Base-by-base conservation (phyloP, 1,140 invertebrate genomes). In the Diploscapter pachys region DNA sequence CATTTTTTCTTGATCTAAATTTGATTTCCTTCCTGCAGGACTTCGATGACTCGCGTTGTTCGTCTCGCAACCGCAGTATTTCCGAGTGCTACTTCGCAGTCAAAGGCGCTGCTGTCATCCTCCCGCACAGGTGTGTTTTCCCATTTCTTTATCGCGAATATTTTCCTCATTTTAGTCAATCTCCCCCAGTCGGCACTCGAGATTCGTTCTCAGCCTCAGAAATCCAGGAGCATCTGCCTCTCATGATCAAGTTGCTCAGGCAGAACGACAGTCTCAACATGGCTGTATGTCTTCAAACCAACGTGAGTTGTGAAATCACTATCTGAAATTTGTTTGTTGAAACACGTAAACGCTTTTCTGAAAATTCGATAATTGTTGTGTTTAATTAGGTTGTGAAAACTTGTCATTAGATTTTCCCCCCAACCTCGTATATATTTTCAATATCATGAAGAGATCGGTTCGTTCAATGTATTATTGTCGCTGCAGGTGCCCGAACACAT, bases 1-100 rank as follows among this genome's bases (percentile, higher is more conserved):
- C 1, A 2, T 59, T 11, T 59, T 59, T 59, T 59, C 9, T 59
- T 31, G 9, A 11, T 31, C 31, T 31, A 31, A 31, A 31, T 31
- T 31, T 1, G 13, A 9, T 65, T 31, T 31, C 31, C 63, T 8
- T n/a, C 48, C 11, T 68, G 11, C 66, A 68, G 66, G 66, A 68
- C 31, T 48, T 52, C 6, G 50, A 68, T 48, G 66, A 68, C n/a
- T 68, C 66, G 5, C 31, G 66, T 1, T 68, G 66, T 67, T 72
- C 71, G 13, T 62, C 71, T 5, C 63, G 65, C 31, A 49, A 13
- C 55, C 63, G 76, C 13, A 93, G 92, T 88, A 90, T 93, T 85
- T 94, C 92, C 89, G 94, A 96, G 90, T 95, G 93, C 87, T 96
- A 95, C 87, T 95, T 96, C 87, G 92, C 93, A 81, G 93, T 94